phyloP scores from a whole-genome alignment of 2,888 invertebrate genomes.

The Stratiomys singularior region DNA sequence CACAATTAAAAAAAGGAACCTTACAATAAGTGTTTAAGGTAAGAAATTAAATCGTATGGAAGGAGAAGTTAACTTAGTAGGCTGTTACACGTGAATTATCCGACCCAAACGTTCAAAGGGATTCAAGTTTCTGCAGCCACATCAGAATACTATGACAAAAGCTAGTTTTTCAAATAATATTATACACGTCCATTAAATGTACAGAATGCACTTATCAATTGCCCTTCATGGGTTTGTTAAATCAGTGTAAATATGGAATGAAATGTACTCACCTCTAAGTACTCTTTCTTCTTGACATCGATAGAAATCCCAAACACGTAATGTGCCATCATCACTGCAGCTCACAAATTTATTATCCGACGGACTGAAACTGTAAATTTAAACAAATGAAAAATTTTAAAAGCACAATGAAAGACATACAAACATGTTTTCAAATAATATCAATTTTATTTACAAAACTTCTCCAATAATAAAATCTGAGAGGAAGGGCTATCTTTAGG shows the following conservation, averaged over 20 bases:
- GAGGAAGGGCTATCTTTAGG: background rate
- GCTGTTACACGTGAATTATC: too few species aligned
- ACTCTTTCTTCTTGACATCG: slow-evolving; percentile 96
- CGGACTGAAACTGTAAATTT: slow-evolving; percentile 90
- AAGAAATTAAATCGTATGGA: too few species aligned
- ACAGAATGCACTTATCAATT: too few species aligned
- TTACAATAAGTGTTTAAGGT: too few species aligned
- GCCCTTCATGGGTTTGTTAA: too few species aligned
- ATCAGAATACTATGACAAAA: too few species aligned
- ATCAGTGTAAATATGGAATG: background rate
- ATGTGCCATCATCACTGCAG: slow-evolving; percentile 99
- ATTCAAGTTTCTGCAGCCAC: too few species aligned
- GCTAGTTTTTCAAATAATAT: too few species aligned
- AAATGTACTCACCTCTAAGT: slow-evolving; percentile 73
- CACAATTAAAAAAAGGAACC: too few species aligned
- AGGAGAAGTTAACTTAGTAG: too few species aligned
- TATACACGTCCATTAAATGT: too few species aligned
- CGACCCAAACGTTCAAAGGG: too few species aligned
- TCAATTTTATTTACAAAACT: slow-evolving; percentile 39
- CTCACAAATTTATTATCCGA: slow-evolving; percentile 98
- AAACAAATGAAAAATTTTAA: slow-evolving; percentile 51
- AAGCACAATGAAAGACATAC: slow-evolving; percentile 47
- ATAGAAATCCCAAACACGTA: slow-evolving; percentile 98
- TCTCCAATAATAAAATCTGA: background rate
- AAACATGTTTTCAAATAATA: slow-evolving; percentile 34